Percentiles rank a stretch among this genome's conserved stretches.
These are phyloP conservation scores for Lordiphosa mommai DNA, from an alignment of 1,140 invertebrate genomes.

Conservation along the genomic window DNA sequence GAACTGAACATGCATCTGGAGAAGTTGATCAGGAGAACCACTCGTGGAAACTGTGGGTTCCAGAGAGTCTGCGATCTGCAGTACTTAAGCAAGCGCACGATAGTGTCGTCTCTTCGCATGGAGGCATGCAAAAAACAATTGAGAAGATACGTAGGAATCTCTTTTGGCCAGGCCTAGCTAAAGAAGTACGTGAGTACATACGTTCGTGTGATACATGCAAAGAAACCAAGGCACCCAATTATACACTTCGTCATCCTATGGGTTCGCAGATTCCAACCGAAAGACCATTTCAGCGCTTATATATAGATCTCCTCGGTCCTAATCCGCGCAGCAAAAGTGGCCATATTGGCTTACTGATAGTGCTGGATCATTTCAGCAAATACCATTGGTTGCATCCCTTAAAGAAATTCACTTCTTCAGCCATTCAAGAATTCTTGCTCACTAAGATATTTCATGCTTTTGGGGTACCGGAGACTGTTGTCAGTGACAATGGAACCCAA, in stretches of 20 bases:
- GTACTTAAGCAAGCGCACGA: slow-evolving; percentile 7
- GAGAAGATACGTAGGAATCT: slow-evolving; percentile 8
- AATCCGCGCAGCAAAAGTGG: slow-evolving; percentile 9
- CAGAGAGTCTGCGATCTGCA: neutral
- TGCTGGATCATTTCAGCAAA: neutral
- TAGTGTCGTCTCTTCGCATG: slow-evolving; percentile 6
- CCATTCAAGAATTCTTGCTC: neutral
- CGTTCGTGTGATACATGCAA: slow-evolving; percentile 14
- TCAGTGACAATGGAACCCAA: neutral
- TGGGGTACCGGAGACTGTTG: neutral
- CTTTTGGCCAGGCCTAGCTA: slow-evolving; percentile 18
- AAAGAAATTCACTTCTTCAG: neutral
- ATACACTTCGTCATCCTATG: slow-evolving; percentile 14
- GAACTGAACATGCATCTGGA: slow-evolving; percentile 7
- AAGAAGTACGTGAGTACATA: slow-evolving; percentile 17
- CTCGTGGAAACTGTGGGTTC: slow-evolving; percentile 22
- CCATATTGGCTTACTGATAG: neutral
- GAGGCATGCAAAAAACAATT: slow-evolving; percentile 21
- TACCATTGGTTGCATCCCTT: neutral
- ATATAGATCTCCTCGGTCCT: slow-evolving; percentile 24
- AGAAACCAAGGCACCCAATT: slow-evolving; percentile 18
- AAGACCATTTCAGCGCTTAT: slow-evolving; percentile 25
- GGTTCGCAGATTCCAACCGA: neutral
- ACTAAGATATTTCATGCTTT: neutral
- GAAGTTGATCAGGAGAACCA: neutral